Evolutionary conservation across 23 tunicate species (phyloP).

Genomic region (Phallusia fumigata): DNA sequence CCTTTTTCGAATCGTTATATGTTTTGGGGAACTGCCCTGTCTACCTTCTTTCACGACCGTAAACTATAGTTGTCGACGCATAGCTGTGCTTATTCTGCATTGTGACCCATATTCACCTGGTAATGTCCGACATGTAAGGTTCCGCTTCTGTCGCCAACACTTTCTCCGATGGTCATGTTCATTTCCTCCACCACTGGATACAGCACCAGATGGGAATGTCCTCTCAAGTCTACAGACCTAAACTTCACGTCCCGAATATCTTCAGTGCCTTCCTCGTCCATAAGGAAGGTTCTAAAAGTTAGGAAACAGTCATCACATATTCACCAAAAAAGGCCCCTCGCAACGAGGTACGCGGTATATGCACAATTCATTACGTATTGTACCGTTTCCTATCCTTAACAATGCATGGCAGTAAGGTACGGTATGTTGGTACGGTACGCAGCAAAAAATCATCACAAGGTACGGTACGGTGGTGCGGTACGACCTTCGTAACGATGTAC

Average conservation of each 20-base stretch:
- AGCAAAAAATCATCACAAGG: too few species aligned
- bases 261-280: constrained; percentile 20
- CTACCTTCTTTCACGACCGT: too few species aligned
- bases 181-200: constrained; percentile 13
- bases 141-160: constrained; percentile 28
- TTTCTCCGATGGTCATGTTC: constrained; percentile 8
- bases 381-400: neutral
- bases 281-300: constrained; percentile 9
- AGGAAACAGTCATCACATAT: neutral
- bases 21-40: too few species aligned
- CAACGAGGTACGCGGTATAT: too few species aligned
- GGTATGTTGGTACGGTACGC: too few species aligned
- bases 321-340: too few species aligned
- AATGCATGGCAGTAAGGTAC: too few species aligned
- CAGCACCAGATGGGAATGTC: constrained; percentile 11
- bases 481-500: too few species aligned
- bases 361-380: neutral
- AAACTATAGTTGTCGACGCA: too few species aligned
- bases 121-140: constrained; percentile 25
- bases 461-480: too few species aligned
- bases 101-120: constrained; percentile 6
- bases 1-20: too few species aligned
- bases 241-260: constrained; percentile 14
- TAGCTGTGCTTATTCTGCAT: too few species aligned
- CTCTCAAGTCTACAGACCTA: constrained; percentile 1